phyloP scores from a whole-genome alignment of 2,888 invertebrate genomes.

The Trimorus sp. region DNA sequence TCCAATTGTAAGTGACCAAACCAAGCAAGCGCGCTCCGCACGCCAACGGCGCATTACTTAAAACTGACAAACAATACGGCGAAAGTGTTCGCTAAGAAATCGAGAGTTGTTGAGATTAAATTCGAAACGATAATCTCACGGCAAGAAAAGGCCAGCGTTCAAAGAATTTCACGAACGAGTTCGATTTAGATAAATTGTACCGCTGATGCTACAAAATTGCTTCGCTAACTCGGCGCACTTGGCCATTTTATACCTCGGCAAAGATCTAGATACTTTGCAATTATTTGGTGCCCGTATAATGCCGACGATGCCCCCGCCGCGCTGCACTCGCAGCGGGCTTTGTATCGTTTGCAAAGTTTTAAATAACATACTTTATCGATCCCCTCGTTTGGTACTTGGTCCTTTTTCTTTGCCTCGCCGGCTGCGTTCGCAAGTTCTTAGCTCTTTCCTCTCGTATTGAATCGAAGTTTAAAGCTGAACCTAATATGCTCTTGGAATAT shows the following conservation, averaged over 20 bases:
- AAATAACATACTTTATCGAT: slow-evolving; percentile 64
- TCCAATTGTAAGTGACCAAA: no score
- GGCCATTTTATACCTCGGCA: slow-evolving; percentile 57
- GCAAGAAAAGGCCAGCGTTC: slow-evolving; percentile 36
- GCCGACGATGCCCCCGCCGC: slow-evolving; percentile 15
- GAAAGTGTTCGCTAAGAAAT: slow-evolving; percentile 43
- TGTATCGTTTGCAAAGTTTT: slow-evolving; percentile 65
- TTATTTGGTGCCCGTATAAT: slow-evolving; percentile 60
- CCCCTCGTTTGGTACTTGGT: slow-evolving; percentile 47
- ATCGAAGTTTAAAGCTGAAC: slow-evolving; percentile 65
- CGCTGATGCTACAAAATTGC: slow-evolving; percentile 63
- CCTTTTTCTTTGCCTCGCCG: slow-evolving; percentile 36
- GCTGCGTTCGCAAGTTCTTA: slow-evolving; percentile 48
- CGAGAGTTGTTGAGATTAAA: slow-evolving; percentile 57
- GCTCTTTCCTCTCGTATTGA: slow-evolving; percentile 56
- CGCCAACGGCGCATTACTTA: slow-evolving; percentile 26
- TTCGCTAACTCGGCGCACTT: slow-evolving; percentile 54
- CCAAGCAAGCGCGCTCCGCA: no score
- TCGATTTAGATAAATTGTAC: slow-evolving; percentile 64
- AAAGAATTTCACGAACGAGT: slow-evolving; percentile 53
- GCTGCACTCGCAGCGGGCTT: slow-evolving; percentile 38
- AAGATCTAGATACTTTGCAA: slow-evolving; percentile 61
- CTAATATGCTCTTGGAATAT: slow-evolving; percentile 63
- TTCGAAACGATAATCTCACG: slow-evolving; percentile 52
- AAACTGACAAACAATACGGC: slow-evolving; percentile 50